phyloP scores from a whole-genome alignment of 1,140 invertebrate genomes.

The Lepidurus apus region DNA sequence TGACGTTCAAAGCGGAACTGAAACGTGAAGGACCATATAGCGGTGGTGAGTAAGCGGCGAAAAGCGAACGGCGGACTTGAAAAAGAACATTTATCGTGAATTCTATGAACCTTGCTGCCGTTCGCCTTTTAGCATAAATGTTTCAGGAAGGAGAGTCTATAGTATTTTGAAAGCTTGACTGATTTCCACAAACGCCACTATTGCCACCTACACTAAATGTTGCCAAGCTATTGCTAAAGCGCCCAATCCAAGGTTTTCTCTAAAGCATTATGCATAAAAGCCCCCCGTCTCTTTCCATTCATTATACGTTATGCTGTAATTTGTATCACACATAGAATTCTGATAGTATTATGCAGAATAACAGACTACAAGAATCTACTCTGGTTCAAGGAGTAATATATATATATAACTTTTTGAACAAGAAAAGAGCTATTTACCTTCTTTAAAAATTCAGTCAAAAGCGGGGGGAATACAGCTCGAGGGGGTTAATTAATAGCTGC shows the following conservation, averaged over 20 bases:
- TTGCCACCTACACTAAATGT: too few species aligned
- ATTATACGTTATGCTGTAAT: conserved; percentile 16
- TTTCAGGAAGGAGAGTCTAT: too few species aligned
- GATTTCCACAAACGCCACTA: too few species aligned
- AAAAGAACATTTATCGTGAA: too few species aligned
- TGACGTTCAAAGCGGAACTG: neutral
- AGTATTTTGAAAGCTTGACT: too few species aligned
- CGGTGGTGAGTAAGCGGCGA: too few species aligned
- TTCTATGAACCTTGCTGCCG: too few species aligned
- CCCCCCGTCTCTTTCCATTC: neutral
- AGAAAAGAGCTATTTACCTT: neutral
- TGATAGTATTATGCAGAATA: conserved; percentile 11
- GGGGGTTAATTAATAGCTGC: neutral
- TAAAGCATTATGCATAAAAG: too few species aligned
- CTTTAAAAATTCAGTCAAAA: neutral
- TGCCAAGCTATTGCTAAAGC: too few species aligned
- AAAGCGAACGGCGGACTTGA: too few species aligned
- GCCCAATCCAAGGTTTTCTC: too few species aligned
- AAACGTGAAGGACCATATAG: neutral
- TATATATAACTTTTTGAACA: neutral
- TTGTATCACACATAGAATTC: conserved; percentile 8
- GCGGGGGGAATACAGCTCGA: conserved; percentile 1
- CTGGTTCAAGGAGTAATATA: conserved; percentile 16
- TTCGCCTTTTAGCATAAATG: too few species aligned
- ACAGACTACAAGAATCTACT: conserved; percentile 19